phyloP scores from a whole-genome alignment of 2,113 vertebrate genomes.

The Oxygymnocypris stewartii region DNA sequence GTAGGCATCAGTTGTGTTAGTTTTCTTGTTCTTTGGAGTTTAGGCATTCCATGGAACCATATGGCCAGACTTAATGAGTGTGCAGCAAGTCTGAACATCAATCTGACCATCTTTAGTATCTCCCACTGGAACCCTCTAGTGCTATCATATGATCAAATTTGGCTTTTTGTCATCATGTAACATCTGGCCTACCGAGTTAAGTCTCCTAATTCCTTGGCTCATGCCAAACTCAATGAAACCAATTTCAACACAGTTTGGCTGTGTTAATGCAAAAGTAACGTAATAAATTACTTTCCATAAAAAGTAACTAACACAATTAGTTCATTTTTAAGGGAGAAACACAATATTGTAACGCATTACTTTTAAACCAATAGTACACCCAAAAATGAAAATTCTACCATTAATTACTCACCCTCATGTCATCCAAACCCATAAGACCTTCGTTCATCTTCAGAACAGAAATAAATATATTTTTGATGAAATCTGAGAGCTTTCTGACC shows the following conservation, averaged over 20 bases:
- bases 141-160: not conserved
- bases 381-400: too few species aligned
- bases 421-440: too few species aligned
- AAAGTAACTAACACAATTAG: too few species aligned
- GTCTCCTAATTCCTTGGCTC: not conserved
- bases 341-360: too few species aligned
- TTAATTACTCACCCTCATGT: too few species aligned
- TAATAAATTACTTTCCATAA: too few species aligned
- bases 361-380: too few species aligned
- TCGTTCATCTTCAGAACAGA: too few species aligned
- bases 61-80: not conserved
- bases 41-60: not conserved
- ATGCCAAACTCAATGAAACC: not conserved
- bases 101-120: not conserved
- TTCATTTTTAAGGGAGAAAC: too few species aligned
- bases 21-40: not conserved
- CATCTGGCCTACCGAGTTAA: not conserved
- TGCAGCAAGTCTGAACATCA: not conserved
- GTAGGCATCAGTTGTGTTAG: not conserved
- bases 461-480: too few species aligned
- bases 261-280: too few species aligned
- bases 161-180: not conserved
- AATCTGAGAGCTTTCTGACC: too few species aligned
- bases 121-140: not conserved
- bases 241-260: not conserved